Percentiles rank a stretch among this genome's conserved stretches.
These are phyloP conservation scores for Eumaeus atala DNA, from an alignment of 1,140 invertebrate species.

Conservation along the genomic window DNA sequence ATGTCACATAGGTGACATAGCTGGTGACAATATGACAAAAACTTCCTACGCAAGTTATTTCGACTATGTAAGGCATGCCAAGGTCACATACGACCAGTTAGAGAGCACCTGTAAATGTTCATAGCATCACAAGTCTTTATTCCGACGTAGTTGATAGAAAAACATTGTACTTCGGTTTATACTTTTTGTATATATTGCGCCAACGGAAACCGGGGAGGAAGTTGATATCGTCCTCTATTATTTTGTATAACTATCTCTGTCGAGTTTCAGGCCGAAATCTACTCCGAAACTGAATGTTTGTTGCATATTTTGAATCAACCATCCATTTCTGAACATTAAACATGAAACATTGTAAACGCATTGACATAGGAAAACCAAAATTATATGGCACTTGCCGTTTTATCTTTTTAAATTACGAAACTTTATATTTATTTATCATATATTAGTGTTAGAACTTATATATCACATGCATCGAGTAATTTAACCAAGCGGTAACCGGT, in stretches of 20 bases:
- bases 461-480: too few species aligned
- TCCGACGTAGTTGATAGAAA: background rate
- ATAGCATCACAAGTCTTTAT: background rate
- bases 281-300: too few species aligned
- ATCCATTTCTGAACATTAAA: too few species aligned
- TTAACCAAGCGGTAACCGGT: too few species aligned
- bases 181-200: background rate
- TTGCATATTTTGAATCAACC: too few species aligned
- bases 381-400: too few species aligned
- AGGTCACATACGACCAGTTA: background rate
- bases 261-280: too few species aligned
- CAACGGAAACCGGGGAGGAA: constrained; percentile 4
- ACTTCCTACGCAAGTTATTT: constrained; percentile 1
- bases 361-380: too few species aligned
- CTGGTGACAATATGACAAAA: background rate
- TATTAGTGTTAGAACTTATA: too few species aligned
- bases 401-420: too few species aligned
- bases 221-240: background rate
- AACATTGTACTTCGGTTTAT: background rate
- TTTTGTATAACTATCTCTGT: background rate
- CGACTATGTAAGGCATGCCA: background rate
- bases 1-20: background rate
- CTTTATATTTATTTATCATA: too few species aligned
- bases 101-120: constrained; percentile 1
- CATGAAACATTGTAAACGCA: too few species aligned